Percentiles rank a stretch among this genome's conserved stretches.
These are phyloP conservation scores for Forbesichthys agassizii DNA, from an alignment of 2,113 vertebrate genomes.

Conservation along the genomic window DNA sequence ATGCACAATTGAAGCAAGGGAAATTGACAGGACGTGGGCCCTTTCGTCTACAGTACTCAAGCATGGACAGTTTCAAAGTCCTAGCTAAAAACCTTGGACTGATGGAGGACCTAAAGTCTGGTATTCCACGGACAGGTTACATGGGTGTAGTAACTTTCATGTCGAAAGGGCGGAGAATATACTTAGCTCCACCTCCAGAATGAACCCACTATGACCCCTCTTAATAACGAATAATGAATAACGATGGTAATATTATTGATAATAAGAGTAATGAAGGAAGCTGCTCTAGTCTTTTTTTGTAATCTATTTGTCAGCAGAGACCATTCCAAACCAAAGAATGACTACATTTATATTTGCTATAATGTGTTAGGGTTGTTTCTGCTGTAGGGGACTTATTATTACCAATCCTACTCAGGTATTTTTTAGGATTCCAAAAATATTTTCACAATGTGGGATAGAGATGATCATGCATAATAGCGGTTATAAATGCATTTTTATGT, in stretches of 20 bases:
- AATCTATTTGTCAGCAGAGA: constrained; percentile 5
- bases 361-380: neutral
- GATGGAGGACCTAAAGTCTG: constrained; percentile 96
- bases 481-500: constrained; percentile 31
- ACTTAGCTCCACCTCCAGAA: constrained; percentile 84
- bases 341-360: neutral
- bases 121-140: constrained; percentile 89
- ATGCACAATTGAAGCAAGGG: constrained; percentile 83
- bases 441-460: constrained; percentile 24
- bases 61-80: constrained; percentile 86
- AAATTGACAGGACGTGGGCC: constrained; percentile 71
- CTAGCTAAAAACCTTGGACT: constrained; percentile 86
- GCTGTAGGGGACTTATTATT: constrained; percentile 17
- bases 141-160: constrained; percentile 88
- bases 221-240: constrained; percentile 70
- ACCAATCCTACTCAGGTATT: constrained; percentile 66
- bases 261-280: neutral
- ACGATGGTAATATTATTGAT: neutral
- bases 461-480: constrained; percentile 20
- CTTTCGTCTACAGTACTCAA: constrained; percentile 85
- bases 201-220: constrained; percentile 88
- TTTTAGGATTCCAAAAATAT: constrained; percentile 33
- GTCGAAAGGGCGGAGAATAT: constrained; percentile 83
- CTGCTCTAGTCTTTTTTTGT: constrained; percentile 3
- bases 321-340: constrained; percentile 57